Evolutionary conservation across 2,888 invertebrate species (phyloP).

Genomic region (Dynastes hyllus): DNA sequence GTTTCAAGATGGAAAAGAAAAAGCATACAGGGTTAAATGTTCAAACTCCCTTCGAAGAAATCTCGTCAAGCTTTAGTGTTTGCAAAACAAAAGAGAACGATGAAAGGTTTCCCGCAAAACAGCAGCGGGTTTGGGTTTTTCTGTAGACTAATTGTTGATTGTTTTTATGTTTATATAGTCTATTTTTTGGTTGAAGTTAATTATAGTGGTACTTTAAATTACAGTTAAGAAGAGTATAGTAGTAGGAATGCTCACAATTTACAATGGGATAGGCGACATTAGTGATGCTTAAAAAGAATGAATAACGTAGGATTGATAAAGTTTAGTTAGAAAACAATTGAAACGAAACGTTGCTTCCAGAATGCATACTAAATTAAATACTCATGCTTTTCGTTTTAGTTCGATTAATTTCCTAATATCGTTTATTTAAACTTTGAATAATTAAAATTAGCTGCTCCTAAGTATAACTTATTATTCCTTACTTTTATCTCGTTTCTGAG

Average conservation of each 20-base stretch:
- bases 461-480: constrained; percentile 15
- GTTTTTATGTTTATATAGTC: constrained; percentile 73
- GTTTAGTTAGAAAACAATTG: constrained; percentile 30
- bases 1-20: not conserved
- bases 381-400: constrained; percentile 34
- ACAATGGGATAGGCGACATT: constrained; percentile 51
- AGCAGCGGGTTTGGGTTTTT: no score
- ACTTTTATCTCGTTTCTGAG: constrained; percentile 4
- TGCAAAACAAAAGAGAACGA: constrained; percentile 55
- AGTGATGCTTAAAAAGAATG: constrained; percentile 53
- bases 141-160: constrained; percentile 71
- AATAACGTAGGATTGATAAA: constrained; percentile 46
- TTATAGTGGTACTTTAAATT: constrained; percentile 64
- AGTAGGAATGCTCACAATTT: constrained; percentile 60
- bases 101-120: constrained; percentile 56
- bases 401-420: constrained; percentile 6
- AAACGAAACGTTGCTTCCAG: constrained; percentile 50
- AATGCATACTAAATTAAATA: constrained; percentile 50
- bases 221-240: constrained; percentile 57
- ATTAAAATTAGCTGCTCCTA: not conserved
- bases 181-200: constrained; percentile 72
- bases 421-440: constrained; percentile 15
- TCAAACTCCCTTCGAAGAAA: constrained; percentile 38
- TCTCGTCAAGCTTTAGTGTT: constrained; percentile 57
- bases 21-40: constrained; percentile 28